Base-by-base conservation (phyloP, 2,888 invertebrate genomes). In the Coenonympha glycerion region DNA sequence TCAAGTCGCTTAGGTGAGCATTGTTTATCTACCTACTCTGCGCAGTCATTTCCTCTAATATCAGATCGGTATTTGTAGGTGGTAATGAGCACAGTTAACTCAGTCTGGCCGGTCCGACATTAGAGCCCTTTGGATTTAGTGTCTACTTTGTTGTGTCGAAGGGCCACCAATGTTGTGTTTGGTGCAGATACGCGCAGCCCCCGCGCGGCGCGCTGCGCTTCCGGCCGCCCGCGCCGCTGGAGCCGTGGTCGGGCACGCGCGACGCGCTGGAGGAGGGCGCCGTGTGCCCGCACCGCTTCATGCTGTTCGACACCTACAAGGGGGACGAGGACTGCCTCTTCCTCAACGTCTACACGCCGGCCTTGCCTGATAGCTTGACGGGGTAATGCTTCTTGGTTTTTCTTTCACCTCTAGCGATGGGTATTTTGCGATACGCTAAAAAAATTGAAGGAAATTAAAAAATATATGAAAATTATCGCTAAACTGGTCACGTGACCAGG, bases 321-420 rank as follows among this genome's bases (percentile, higher is more conserved):
- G 90, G 90, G 1, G 89, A 89, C 49, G 90, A 90, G 61, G 91
- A 91, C 66, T 93, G 93, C 61, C 86, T 93, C 16, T 92, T 90
- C 65, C 75, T 93, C 15, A 93, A 93, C 61, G 91, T 93, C 0
- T 93, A 91, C 68, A 87, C 91, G n/a, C 91, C 91, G 0, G 85
- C 84, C 22, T 69, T 90, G 48, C 88, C 88, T 31, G 86, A 87
- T 56, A 79, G 73, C 49, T 66, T 80, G 24, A 66, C 73, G 56
- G 85, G 84, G 88, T 88, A 73, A 72, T 62, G 39, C 13, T 16
- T 18, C 11, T 34, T 39, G 15, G 15, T 15, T 31, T 11, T n/a
- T n/a, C n/a, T n/a, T n/a, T n/a, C n/a, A n/a, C n/a, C n/a, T n/a
- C n/a, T n/a, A n/a, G n/a, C n/a, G n/a, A n/a, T 3, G 3, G 2